Percentiles rank a stretch among this genome's conserved stretches.
phyloP scores from a whole-genome alignment of 2,797 vertebrate genomes.

The Pantherophis alleghaniensis region DNA sequence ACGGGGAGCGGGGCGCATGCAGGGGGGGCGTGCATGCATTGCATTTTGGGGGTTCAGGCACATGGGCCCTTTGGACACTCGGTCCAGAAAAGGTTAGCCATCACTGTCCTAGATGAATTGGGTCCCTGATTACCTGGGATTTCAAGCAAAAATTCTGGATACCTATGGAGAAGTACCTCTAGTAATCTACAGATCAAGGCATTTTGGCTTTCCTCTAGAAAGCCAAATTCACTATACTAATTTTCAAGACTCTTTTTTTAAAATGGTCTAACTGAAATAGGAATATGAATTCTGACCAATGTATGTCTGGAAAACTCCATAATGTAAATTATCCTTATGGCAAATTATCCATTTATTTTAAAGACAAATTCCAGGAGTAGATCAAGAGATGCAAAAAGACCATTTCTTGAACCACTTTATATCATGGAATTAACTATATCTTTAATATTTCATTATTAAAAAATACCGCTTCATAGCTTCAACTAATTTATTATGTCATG shows the following conservation, averaged over 20 bases:
- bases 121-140: background rate
- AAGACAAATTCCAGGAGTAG: background rate
- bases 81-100: no score
- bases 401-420: background rate
- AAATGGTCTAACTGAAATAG: background rate
- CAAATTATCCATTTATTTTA: background rate
- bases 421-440: background rate
- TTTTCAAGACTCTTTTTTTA: background rate
- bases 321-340: background rate
- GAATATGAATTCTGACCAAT: background rate
- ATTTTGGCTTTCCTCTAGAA: background rate
- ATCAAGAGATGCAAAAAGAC: background rate
- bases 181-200: background rate
- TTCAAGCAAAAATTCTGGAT: background rate
- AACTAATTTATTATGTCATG: background rate
- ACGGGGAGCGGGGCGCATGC: no score
- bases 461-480: background rate
- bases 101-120: background rate
- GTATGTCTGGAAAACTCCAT: background rate
- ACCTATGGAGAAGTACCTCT: background rate
- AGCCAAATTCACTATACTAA: background rate
- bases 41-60: no score
- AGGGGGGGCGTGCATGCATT: no score
- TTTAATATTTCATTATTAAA: background rate
- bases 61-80: no score